Evolutionary conservation across 1,140 invertebrate species (phyloP).

Genomic region (Bradynema listronoti): DNA sequence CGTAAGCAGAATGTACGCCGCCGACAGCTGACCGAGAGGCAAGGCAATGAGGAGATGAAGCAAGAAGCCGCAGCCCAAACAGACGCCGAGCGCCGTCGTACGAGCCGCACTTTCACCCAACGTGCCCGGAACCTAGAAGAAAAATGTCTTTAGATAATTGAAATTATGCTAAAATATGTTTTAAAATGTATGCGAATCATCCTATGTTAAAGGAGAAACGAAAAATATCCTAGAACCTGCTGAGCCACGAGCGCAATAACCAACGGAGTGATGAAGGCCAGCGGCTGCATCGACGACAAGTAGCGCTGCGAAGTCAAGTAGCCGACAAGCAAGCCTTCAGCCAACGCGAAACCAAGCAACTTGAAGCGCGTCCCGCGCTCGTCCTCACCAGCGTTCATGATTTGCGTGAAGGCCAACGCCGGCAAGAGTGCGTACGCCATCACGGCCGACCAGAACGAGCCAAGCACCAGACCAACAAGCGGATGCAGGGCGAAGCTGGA

Average conservation of each 20-base stretch:
- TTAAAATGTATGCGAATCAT: no score
- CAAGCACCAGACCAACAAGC: conserved; percentile 17
- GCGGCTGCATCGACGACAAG: conserved; percentile 7
- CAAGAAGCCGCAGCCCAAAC: conserved; percentile 2
- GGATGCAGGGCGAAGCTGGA: conserved; percentile 5
- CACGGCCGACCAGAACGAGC: background rate
- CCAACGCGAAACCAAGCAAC: conserved; percentile 12
- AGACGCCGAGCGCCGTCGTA: conserved; percentile 7
- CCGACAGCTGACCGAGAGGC: background rate
- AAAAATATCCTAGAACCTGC: no score
- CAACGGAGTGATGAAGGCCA: conserved; percentile 22
- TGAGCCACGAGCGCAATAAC: conserved; percentile 12
- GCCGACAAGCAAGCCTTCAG: conserved; percentile 20
- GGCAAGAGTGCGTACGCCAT: conserved; percentile 11
- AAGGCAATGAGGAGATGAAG: conserved; percentile 10
- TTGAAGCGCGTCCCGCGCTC: conserved; percentile 8
- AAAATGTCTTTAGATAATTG: no score
- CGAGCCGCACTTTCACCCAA: no score
- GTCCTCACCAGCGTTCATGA: conserved; percentile 9
- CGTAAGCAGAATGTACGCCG: conserved; percentile 13
- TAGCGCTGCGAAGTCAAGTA: conserved; percentile 22
- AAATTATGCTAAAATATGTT: no score
- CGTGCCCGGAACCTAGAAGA: no score
- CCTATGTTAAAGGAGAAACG: no score
- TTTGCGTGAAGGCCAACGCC: conserved; percentile 4